Evolutionary conservation across 2,888 invertebrate species (phyloP), one percentile per base, ranked within the genome.

Genomic region (Trichacis sp.): DNA sequence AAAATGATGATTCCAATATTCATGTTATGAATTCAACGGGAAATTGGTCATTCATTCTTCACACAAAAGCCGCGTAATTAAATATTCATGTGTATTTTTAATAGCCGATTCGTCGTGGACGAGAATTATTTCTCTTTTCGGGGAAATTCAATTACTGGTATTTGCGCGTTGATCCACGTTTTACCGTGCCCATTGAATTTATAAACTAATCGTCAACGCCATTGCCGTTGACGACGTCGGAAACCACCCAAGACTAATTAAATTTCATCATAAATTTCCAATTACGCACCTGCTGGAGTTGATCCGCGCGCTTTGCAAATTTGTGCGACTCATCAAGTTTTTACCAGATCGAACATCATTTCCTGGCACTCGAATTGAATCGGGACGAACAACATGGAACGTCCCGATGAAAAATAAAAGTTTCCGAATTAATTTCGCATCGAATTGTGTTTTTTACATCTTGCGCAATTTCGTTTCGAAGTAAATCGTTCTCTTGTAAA

Each of bases 61-160:
- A n/a, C n/a, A n/a, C n/a, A n/a, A n/a, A n/a, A n/a, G n/a, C n/a
- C n/a, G n/a, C n/a, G n/a, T 47, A 48, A 58, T 65, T 56, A 52
- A 65, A 61, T 65, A 57, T 65, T 29, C 53, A 40, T 58, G 53
- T 58, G 60, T 61, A 53, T 65, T 65, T 65, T 65, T 61, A 65
- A 61, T 60, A 55, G 55, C 24, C 46, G 45, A 52, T 64, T 51
- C 47, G 54, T 56, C 36, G 52, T 19, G 56, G 33, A 48, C 36
- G 43, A 40, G 61, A 62, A 69, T 69, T 68, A 66, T 60, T 68
- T 62, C 55, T 57, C 55, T 46, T 33, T 33, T 58, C 65, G 66
- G 70, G 64, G 64, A 73, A 77, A 75, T 70, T 70, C 71, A 71
- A 73, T 75, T 69, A 70, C 50, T 62, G 60, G 60, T 70, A 60